These are phyloP conservation scores for Clinocottus analis DNA, from an alignment of 2,113 vertebrate species.

Conservation along the genomic window DNA sequence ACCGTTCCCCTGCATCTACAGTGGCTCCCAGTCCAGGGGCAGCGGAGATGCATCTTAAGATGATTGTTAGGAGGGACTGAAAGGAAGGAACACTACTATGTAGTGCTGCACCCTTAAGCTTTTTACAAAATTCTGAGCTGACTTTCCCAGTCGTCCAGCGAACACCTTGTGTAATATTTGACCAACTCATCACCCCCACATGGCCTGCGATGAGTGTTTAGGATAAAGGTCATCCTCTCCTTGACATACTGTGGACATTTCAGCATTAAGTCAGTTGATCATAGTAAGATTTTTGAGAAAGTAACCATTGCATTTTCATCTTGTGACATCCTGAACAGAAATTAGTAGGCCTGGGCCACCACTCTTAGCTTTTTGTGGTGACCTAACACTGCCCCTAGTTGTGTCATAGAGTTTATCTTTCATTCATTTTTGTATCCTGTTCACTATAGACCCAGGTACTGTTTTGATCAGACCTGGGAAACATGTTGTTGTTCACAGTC, in stretches of 20 bases:
- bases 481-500: constrained; percentile 51
- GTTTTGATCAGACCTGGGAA: constrained; percentile 56
- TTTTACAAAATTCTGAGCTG: constrained; percentile 62
- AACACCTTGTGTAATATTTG: constrained; percentile 34
- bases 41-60: constrained; percentile 57
- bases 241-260: constrained; percentile 46
- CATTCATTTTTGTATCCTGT: constrained; percentile 58
- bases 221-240: constrained; percentile 30
- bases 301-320: constrained; percentile 47
- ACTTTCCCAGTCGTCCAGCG: constrained; percentile 42
- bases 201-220: constrained; percentile 26
- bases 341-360: constrained; percentile 44
- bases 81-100: constrained; percentile 82
- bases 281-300: constrained; percentile 49
- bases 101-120: constrained; percentile 77
- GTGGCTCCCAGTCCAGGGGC: constrained; percentile 68
- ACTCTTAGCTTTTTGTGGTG: constrained; percentile 45
- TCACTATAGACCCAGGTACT: constrained; percentile 52
- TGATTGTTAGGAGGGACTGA: constrained; percentile 60
- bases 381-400: constrained; percentile 51
- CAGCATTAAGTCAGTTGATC: constrained; percentile 44
- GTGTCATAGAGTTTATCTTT: constrained; percentile 57
- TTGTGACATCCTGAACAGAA: constrained; percentile 45
- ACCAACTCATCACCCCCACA: constrained; percentile 41
- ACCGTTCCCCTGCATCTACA: constrained; percentile 77